phyloP scores from a whole-genome alignment of 2,888 invertebrate species.

The Heteropelma amictum region DNA sequence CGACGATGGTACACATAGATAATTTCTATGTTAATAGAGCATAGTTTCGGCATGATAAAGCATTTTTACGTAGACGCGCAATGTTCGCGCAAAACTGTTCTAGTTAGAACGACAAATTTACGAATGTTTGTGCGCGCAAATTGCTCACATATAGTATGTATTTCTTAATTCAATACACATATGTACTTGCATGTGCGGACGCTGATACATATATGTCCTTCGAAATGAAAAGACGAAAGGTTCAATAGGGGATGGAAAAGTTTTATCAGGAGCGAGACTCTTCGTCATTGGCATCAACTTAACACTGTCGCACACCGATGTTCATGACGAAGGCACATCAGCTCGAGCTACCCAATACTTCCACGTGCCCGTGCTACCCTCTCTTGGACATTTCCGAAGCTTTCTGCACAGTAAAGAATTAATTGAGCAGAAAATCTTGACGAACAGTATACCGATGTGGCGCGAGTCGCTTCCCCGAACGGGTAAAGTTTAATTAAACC shows the following conservation, averaged over 20 bases:
- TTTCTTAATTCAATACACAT: too few species aligned
- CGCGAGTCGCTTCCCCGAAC: conserved; percentile 16
- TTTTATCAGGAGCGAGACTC: conserved; percentile 15
- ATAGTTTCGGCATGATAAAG: too few species aligned
- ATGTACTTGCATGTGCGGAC: neutral
- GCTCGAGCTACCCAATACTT: neutral
- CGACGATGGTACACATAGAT: too few species aligned
- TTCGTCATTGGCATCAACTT: neutral
- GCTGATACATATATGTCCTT: too few species aligned
- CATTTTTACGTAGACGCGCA: too few species aligned
- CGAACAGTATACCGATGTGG: conserved; percentile 8
- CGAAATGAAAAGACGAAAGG: too few species aligned
- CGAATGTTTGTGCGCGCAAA: too few species aligned
- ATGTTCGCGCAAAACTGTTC: too few species aligned
- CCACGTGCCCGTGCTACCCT: too few species aligned
- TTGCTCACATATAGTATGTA: too few species aligned
- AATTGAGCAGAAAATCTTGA: conserved; percentile 55
- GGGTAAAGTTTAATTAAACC: conserved; percentile 55
- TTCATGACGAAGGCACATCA: neutral
- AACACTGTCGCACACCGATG: neutral
- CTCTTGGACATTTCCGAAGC: neutral
- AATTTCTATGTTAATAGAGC: too few species aligned
- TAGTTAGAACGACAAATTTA: too few species aligned
- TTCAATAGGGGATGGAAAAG: conserved; percentile 20
- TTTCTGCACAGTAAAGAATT: neutral